Evolutionary conservation across 1,140 invertebrate genomes (phyloP).

Genomic region (Ridgeia piscesae): DNA sequence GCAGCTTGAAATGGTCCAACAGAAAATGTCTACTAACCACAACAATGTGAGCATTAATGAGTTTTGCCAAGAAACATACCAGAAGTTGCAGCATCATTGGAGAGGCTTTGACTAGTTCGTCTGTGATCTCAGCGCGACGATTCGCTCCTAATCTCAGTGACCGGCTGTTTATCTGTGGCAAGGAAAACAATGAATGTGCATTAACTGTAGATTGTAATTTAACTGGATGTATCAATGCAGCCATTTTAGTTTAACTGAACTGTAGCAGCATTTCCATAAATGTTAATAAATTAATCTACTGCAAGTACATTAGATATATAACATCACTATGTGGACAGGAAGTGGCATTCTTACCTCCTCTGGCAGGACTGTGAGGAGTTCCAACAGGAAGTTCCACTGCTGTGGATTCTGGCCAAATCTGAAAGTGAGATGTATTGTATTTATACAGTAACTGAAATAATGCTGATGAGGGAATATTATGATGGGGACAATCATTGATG

Average conservation of each 20-base stretch:
- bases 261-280: background rate
- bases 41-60: background rate
- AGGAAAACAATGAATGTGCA: background rate
- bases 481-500: too few species aligned
- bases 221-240: background rate
- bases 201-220: background rate
- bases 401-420: slow-evolving; percentile 55
- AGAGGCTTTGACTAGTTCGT: slow-evolving; percentile 67
- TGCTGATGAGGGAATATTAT: too few species aligned
- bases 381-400: slow-evolving; percentile 69
- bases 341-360: slow-evolving; percentile 77
- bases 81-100: slow-evolving; percentile 70
- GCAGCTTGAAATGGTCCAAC: too few species aligned
- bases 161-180: slow-evolving; percentile 61
- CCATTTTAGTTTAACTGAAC: background rate
- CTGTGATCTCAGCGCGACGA: slow-evolving; percentile 78
- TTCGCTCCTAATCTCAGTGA: slow-evolving; percentile 86
- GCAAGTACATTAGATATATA: background rate
- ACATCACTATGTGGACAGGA: background rate
- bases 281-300: background rate
- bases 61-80: slow-evolving; percentile 56
- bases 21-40: background rate
- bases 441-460: too few species aligned
- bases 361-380: slow-evolving; percentile 91
- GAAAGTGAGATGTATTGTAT: slow-evolving; percentile 19